These are phyloP conservation scores for Magallana angulata DNA, from an alignment of 1,140 invertebrate genomes.

Conservation along the genomic window DNA sequence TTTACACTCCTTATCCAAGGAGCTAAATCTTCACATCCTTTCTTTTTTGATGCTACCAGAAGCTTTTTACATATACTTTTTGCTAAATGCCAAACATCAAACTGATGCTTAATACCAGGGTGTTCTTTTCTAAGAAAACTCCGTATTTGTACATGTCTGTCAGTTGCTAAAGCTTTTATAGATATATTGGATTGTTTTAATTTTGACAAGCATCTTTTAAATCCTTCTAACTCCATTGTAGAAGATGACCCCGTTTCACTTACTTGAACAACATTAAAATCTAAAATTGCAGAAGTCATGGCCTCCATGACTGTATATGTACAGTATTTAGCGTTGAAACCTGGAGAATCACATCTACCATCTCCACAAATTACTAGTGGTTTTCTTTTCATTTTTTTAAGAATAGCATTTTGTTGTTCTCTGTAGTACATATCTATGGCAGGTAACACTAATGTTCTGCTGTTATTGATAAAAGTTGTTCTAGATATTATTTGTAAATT, in stretches of 20 bases:
- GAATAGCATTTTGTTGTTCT: background rate
- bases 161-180: slow-evolving; percentile 27
- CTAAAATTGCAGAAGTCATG: background rate
- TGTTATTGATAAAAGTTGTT: background rate
- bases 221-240: background rate
- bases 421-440: background rate
- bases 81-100: slow-evolving; percentile 53
- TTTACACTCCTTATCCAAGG: slow-evolving; percentile 30
- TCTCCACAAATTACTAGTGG: background rate
- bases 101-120: slow-evolving; percentile 46
- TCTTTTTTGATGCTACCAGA: slow-evolving; percentile 33
- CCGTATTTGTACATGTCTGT: slow-evolving; percentile 53
- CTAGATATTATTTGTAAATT: background rate
- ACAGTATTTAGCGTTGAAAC: background rate
- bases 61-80: slow-evolving; percentile 44
- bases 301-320: too few relatives aligned
- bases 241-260: background rate
- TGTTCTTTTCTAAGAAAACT: slow-evolving; percentile 39
- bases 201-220: background rate
- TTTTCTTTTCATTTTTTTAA: background rate
- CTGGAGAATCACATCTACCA: too few relatives aligned
- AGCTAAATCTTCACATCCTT: slow-evolving; percentile 32
- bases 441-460: background rate
- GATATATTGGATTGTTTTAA: background rate
- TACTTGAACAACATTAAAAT: background rate